Conservation (phyloP, 2,797 vertebrate species). For the Sebastiscus tertius region DNA sequence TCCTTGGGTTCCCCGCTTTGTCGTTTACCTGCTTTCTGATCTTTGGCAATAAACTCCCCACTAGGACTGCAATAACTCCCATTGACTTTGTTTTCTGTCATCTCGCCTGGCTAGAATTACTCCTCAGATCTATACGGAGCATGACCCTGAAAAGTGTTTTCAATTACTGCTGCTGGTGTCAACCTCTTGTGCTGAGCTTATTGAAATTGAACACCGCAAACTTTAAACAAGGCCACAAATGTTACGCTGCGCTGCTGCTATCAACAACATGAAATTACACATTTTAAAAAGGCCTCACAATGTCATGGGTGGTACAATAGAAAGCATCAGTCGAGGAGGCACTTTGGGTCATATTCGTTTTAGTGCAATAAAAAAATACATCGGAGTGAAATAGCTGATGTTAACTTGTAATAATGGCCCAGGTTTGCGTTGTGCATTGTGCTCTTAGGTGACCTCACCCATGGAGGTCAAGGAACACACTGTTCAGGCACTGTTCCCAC, state of each 20-base stretch:
- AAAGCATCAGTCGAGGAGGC: neutral
- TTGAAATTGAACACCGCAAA: conserved; percentile 67
- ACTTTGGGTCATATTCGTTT: neutral
- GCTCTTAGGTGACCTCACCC: conserved; percentile 3
- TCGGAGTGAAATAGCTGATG: conserved; percentile 11
- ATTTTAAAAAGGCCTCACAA: conserved; percentile 29
- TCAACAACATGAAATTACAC: conserved; percentile 43
- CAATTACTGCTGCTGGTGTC: conserved; percentile 64
- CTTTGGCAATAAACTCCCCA: conserved; percentile 42
- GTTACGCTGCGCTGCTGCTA: conserved; percentile 4
- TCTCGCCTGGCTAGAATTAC: conserved; percentile 59
- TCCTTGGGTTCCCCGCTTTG: conserved; percentile 26
- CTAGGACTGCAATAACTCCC: conserved; percentile 41
- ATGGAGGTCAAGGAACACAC: conserved; percentile 16
- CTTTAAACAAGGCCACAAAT: conserved; percentile 50
- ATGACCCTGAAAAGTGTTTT: conserved; percentile 76
- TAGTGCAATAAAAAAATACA: conserved; percentile 1
- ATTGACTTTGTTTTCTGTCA: conserved; percentile 59
- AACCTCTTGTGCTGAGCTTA: conserved; percentile 57
- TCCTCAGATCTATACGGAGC: conserved; percentile 64
- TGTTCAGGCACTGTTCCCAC: neutral
- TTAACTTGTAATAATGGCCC: conserved; percentile 17
- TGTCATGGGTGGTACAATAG: conserved; percentile 3
- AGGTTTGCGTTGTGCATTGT: conserved; percentile 10
- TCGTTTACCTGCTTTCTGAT: conserved; percentile 54